phyloP scores from a whole-genome alignment of 2,113 vertebrate species.

The Notarius quadriscutis region DNA sequence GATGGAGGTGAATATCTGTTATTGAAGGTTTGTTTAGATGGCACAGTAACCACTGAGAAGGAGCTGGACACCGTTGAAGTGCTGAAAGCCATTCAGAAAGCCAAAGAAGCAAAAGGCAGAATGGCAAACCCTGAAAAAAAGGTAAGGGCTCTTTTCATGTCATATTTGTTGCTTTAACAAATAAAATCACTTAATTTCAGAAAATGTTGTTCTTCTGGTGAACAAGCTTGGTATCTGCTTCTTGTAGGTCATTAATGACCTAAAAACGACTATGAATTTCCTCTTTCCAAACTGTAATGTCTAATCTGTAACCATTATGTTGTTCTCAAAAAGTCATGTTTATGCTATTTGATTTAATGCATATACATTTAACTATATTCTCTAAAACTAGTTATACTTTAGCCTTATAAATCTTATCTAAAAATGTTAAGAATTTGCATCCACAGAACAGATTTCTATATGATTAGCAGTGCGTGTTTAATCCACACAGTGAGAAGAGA shows the following conservation, averaged over 20 bases:
- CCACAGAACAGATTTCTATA: too few relatives aligned
- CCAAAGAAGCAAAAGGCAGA: constrained; percentile 89
- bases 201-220: background rate
- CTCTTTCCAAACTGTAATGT: background rate
- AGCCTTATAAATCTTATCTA: background rate
- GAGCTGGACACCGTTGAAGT: constrained; percentile 97
- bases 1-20: background rate
- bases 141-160: constrained; percentile 64
- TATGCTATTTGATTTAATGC: background rate
- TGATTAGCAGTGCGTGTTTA: background rate
- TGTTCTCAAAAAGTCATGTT: background rate
- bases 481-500: background rate
- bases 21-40: constrained; percentile 87
- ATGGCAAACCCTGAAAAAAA: constrained; percentile 85
- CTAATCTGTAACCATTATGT: background rate
- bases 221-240: background rate
- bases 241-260: background rate
- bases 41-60: constrained; percentile 83
- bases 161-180: background rate
- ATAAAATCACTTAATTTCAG: background rate
- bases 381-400: background rate
- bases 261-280: background rate
- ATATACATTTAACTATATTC: background rate
- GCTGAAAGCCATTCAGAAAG: constrained; percentile 97
- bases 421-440: too few relatives aligned